These are phyloP conservation scores for Esox niger DNA, from an alignment of 2,113 vertebrate species.

Conservation along the genomic window DNA sequence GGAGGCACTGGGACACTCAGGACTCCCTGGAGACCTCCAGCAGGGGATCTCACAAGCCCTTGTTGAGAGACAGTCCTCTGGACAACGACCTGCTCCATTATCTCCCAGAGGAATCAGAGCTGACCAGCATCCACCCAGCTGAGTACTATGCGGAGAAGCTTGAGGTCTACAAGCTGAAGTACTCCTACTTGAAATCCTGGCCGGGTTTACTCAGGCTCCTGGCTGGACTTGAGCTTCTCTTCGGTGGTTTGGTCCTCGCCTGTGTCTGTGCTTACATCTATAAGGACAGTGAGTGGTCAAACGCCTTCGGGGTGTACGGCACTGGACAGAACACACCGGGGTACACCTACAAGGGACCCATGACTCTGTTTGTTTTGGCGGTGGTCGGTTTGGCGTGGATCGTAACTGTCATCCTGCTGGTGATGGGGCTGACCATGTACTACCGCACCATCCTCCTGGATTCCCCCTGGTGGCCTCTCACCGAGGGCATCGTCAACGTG, in stretches of 20 bases:
- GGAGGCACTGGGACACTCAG: conserved; percentile 17
- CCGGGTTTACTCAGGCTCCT: conserved; percentile 69
- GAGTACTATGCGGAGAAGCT: conserved; percentile 69
- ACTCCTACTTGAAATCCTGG: conserved; percentile 72
- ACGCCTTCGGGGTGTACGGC: conserved; percentile 56
- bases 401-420: conserved; percentile 63
- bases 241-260: conserved; percentile 74
- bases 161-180: conserved; percentile 63
- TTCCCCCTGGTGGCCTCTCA: conserved; percentile 78
- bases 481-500: conserved; percentile 71
- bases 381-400: conserved; percentile 68
- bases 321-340: conserved; percentile 51
- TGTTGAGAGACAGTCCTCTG: conserved; percentile 33
- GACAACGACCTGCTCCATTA: conserved; percentile 17
- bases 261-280: conserved; percentile 75
- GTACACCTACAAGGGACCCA: conserved; percentile 72
- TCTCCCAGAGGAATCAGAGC: conserved; percentile 51
- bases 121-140: conserved; percentile 65
- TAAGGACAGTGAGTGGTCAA: conserved; percentile 77
- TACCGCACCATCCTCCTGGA: conserved; percentile 75
- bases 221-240: conserved; percentile 71
- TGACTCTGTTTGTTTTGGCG: conserved; percentile 75
- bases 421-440: conserved; percentile 73
- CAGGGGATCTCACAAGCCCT: conserved; percentile 41
- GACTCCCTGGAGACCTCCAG: conserved; percentile 32